Conservation (phyloP, 2,797 vertebrate species). For the Diplodus puntazzo region DNA sequence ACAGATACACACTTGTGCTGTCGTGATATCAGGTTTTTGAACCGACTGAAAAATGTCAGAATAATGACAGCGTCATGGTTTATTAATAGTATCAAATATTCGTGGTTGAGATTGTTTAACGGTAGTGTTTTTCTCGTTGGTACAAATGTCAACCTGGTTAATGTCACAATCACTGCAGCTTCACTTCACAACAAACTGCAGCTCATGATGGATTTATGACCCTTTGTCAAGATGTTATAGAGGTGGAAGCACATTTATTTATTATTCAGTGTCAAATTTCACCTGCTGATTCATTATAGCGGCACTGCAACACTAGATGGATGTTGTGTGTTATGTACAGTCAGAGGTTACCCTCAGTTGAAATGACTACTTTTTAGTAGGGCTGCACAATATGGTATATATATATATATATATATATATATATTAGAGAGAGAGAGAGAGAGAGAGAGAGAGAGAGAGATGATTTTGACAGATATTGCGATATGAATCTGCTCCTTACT, state of each 20-base stretch:
- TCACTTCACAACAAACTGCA: constrained; percentile 3
- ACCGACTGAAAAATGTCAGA: not conserved
- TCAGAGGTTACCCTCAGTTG: not conserved
- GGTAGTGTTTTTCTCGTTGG: no score
- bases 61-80: no score
- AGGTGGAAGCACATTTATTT: constrained; percentile 1
- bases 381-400: no score
- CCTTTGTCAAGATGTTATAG: not conserved
- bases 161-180: not conserved
- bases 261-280: not conserved
- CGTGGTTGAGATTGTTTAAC: not conserved
- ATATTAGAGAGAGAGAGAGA: no score
- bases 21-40: constrained; percentile 7
- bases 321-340: not conserved
- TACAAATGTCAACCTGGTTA: not conserved
- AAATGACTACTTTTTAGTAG: not conserved
- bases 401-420: no score
- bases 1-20: constrained; percentile 24
- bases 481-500: no score
- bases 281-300: constrained; percentile 34
- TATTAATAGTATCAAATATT: not conserved
- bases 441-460: no score
- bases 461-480: no score
- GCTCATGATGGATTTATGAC: not conserved
- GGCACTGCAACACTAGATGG: not conserved